Percentiles rank a stretch among this genome's conserved stretches.
Conservation (phyloP, 2,797 vertebrate genomes). For the Limosa lapponica region DNA sequence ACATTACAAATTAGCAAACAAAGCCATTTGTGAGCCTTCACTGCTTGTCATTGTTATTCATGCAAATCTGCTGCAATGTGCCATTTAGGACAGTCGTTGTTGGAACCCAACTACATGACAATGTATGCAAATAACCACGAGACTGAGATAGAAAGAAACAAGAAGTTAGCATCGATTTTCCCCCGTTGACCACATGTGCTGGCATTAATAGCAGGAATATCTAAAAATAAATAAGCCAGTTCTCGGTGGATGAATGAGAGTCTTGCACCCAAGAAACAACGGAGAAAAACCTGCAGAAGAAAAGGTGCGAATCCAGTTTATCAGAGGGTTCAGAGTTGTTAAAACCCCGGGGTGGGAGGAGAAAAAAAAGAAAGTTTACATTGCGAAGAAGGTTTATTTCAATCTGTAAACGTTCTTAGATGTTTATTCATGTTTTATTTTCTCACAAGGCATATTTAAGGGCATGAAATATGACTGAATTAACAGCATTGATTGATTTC, state of each 20-base stretch:
- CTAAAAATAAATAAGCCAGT: not conserved
- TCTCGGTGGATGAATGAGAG: not conserved
- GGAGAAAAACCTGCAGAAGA: not conserved
- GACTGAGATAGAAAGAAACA: not conserved
- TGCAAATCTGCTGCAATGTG: constrained; percentile 32
- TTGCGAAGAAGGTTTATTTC: not conserved
- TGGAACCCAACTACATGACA: not conserved
- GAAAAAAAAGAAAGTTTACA: not conserved
- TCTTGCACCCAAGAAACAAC: not conserved
- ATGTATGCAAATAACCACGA: not conserved
- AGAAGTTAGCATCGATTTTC: not conserved
- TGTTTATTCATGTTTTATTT: not conserved
- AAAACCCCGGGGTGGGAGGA: fast-evolving
- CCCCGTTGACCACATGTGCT: not conserved
- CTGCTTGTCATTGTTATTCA: constrained; percentile 45
- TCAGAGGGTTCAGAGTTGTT: not conserved
- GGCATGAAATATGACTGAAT: not conserved
- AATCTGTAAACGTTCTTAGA: not conserved
- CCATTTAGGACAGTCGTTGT: constrained; percentile 7
- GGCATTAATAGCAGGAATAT: not conserved
- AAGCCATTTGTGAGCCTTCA: constrained; percentile 56
- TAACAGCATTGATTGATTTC: not conserved
- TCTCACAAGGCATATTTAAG: not conserved
- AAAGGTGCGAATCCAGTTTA: not conserved
- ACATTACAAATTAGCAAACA: constrained; percentile 66